These are phyloP conservation scores for Eulemur mongoz DNA, from an alignment of 2,797 vertebrate genomes.

Conservation along the genomic window DNA sequence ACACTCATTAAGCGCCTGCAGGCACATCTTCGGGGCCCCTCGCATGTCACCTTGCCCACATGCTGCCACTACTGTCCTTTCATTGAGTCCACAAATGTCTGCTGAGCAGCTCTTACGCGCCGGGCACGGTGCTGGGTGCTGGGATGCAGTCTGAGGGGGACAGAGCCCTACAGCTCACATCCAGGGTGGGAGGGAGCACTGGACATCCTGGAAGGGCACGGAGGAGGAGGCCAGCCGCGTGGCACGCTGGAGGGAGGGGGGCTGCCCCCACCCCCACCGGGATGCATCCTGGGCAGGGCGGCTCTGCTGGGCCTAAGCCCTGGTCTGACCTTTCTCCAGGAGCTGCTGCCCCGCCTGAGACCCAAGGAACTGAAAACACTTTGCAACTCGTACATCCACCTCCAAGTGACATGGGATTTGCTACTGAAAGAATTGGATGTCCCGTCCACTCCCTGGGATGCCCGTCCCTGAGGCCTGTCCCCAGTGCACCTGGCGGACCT, in stretches of 20 bases:
- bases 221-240: neutral
- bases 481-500: accelerated
- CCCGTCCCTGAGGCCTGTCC: neutral
- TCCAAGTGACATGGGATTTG: neutral
- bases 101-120: neutral
- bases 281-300: neutral
- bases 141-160: neutral
- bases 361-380: neutral
- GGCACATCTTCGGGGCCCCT: too few species aligned
- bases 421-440: neutral
- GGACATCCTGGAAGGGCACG: accelerated
- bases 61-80: neutral
- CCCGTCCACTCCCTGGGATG: neutral
- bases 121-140: neutral
- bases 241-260: neutral
- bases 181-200: neutral
- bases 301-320: neutral
- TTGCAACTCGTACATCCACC: neutral
- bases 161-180: neutral
- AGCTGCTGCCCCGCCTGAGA: neutral
- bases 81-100: neutral
- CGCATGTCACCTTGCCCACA: too few species aligned
- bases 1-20: neutral
- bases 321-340: neutral
- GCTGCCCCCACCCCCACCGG: accelerated